Evolutionary conservation across 2,797 vertebrate genomes (phyloP).

Genomic region (Spea hammondii): DNA sequence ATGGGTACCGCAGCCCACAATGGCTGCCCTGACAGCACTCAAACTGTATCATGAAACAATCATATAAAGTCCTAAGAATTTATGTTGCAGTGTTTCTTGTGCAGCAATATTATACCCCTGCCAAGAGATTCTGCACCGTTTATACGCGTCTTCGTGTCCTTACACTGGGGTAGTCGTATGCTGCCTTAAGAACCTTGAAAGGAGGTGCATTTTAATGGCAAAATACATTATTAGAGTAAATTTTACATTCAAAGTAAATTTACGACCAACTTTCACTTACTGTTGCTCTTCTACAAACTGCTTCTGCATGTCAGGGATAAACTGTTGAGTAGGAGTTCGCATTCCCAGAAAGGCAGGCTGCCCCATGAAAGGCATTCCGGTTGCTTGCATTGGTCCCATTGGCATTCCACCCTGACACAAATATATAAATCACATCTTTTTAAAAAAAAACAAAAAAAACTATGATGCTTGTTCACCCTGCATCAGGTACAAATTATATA

Average conservation of each 20-base stretch:
- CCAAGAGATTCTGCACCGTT: too few species aligned
- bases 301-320: constrained; percentile 90
- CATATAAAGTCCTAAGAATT: too few species aligned
- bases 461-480: background rate
- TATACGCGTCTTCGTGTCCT: too few species aligned
- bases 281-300: constrained; percentile 97
- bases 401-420: constrained; percentile 83
- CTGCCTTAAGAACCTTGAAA: too few species aligned
- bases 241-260: background rate
- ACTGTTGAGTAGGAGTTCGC: constrained; percentile 83
- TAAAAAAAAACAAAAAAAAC: background rate
- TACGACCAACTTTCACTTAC: constrained; percentile 71
- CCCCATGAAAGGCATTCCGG: constrained; percentile 87
- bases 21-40: background rate
- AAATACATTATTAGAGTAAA: too few species aligned
- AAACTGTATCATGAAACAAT: too few species aligned
- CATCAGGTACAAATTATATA: background rate
- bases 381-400: constrained; percentile 80
- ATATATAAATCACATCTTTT: background rate
- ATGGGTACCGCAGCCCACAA: too few species aligned
- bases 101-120: too few species aligned
- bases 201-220: too few species aligned
- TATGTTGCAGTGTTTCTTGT: too few species aligned
- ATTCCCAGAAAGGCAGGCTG: constrained; percentile 89
- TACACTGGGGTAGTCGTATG: too few species aligned